These are phyloP conservation scores for Aleiodes testaceus DNA, from an alignment of 2,888 invertebrate species.

Conservation along the genomic window DNA sequence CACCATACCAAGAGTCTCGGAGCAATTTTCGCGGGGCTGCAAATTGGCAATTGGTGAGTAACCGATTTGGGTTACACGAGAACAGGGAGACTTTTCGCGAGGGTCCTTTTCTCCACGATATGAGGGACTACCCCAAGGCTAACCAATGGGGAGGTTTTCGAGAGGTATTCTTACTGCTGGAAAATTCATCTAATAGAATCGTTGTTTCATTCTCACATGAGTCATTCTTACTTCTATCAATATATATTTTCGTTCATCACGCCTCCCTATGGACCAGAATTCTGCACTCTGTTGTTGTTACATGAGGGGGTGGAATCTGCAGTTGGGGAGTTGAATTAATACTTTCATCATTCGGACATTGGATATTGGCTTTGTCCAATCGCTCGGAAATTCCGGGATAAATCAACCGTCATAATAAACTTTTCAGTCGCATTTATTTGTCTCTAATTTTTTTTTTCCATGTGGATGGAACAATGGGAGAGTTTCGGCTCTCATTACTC, in stretches of 20 bases:
- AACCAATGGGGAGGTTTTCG: constrained; percentile 39
- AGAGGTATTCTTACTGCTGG: constrained; percentile 20
- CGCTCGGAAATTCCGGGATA: background rate
- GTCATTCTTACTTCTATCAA: constrained; percentile 18
- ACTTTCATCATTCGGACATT: constrained; percentile 27
- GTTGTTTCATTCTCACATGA: constrained; percentile 36
- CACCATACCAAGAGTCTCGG: constrained; percentile 32
- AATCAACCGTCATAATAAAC: constrained; percentile 18
- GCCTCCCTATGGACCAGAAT: constrained; percentile 20
- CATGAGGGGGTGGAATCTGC: constrained; percentile 38
- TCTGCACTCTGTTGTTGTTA: constrained; percentile 38
- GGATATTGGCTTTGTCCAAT: constrained; percentile 17
- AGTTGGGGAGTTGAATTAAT: constrained; percentile 47
- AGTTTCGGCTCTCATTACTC: background rate
- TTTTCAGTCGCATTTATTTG: constrained; percentile 5
- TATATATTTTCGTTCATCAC: constrained; percentile 35
- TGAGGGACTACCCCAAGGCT: constrained; percentile 62
- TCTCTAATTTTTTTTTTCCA: background rate
- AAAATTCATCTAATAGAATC: constrained; percentile 55
- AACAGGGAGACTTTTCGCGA: constrained; percentile 46
- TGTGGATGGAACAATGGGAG: background rate
- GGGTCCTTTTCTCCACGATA: constrained; percentile 31
- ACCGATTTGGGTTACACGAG: constrained; percentile 59
- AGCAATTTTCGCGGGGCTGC: constrained; percentile 63
- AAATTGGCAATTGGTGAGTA: constrained; percentile 65